Evolutionary conservation across 2,113 vertebrate species (phyloP).

Genomic region (Neotragus pygmaeus): DNA sequence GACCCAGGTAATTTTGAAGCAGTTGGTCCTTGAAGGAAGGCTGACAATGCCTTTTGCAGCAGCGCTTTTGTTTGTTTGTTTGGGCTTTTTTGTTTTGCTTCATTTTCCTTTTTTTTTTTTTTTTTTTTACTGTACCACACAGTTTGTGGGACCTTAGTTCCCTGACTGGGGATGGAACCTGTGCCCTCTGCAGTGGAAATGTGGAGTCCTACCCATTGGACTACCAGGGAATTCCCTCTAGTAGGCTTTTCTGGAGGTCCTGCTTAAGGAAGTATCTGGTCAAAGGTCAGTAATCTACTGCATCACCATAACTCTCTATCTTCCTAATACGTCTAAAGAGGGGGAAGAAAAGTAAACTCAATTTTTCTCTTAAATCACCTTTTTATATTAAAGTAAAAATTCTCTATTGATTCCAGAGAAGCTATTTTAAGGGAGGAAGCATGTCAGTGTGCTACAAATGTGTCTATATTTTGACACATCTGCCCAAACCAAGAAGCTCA

Average conservation of each 20-base stretch:
- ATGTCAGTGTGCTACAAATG: not conserved
- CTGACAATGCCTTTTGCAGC: not conserved
- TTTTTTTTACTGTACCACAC: not conserved
- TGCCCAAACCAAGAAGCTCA: slow-evolving; percentile 24
- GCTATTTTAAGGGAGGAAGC: slow-evolving; percentile 52
- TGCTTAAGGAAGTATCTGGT: not conserved
- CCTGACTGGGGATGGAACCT: not conserved
- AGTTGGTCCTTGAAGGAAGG: not conserved
- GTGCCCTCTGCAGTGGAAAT: not conserved
- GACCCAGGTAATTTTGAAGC: not conserved
- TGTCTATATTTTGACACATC: slow-evolving; percentile 41
- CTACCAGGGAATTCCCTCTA: not conserved
- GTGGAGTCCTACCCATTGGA: not conserved
- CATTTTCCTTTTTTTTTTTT: not conserved
- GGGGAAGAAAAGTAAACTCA: not conserved
- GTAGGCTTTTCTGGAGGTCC: not conserved
- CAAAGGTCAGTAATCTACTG: not conserved
- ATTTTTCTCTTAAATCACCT: slow-evolving; percentile 12
- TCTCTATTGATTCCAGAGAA: not conserved
- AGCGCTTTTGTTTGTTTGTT: not conserved
- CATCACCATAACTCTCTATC: not conserved
- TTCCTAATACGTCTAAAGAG: not conserved
- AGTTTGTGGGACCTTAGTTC: not conserved
- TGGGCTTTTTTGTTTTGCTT: not conserved
- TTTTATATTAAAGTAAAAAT: slow-evolving; percentile 34